These are phyloP conservation scores for Boulengeromyrus knoepffleri DNA, from an alignment of 2,113 vertebrate genomes.

Conservation along the genomic window DNA sequence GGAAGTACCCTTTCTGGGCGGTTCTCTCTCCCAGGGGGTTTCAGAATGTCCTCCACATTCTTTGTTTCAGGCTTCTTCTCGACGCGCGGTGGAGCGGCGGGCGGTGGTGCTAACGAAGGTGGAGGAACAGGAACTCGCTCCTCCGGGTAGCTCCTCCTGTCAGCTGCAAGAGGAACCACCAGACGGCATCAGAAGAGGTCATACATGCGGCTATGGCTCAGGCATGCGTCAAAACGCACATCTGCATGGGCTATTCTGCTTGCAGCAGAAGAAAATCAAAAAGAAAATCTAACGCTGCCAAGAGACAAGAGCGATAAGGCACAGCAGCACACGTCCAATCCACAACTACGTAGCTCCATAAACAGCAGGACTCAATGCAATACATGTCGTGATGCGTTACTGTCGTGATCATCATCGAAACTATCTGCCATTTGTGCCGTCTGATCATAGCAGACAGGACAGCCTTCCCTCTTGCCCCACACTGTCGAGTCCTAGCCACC, in stretches of 20 bases:
- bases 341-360: no score
- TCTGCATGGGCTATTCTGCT: neutral
- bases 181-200: neutral
- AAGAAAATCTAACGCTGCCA: neutral
- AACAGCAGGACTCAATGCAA: no score
- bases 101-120: slow-evolving; percentile 67
- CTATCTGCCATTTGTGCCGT: no score
- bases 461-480: no score
- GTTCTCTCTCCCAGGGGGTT: slow-evolving; percentile 79
- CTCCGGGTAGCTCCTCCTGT: slow-evolving; percentile 81
- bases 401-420: no score
- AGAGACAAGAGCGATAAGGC: neutral
- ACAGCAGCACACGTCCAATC: no score
- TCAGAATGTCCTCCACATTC: slow-evolving; percentile 94
- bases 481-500: no score
- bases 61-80: slow-evolving; percentile 96
- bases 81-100: slow-evolving; percentile 64
- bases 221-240: neutral
- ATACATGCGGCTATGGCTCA: neutral
- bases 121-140: slow-evolving; percentile 71
- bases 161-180: slow-evolving; percentile 55
- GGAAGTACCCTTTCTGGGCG: slow-evolving; percentile 82
- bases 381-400: no score
- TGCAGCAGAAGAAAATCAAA: neutral
- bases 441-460: no score